Conservation (phyloP, 2,797 vertebrate genomes). For the Champsocephalus esox region DNA sequence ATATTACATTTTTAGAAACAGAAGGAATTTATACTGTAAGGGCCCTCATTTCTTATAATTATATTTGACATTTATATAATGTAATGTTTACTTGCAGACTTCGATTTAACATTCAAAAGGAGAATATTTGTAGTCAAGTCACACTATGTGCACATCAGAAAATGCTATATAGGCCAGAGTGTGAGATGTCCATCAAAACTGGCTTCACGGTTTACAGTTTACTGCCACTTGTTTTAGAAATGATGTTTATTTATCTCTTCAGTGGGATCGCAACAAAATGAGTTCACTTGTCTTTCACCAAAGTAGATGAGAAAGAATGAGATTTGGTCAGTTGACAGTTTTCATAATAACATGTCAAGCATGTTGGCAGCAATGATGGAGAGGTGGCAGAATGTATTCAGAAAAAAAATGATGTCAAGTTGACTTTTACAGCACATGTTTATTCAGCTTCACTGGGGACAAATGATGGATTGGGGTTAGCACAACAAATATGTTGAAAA, state of each 20-base stretch:
- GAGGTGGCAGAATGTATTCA: slow-evolving; percentile 5
- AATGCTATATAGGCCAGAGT: background rate
- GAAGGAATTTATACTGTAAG: background rate
- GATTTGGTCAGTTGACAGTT: slow-evolving; percentile 21
- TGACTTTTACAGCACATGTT: slow-evolving; percentile 3
- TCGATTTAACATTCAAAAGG: too few relatives aligned
- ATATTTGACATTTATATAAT: background rate
- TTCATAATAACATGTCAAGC: slow-evolving; percentile 27
- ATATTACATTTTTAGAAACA: background rate
- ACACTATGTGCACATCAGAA: background rate
- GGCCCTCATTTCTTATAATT: background rate
- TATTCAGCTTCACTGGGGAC: slow-evolving; percentile 2
- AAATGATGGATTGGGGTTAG: slow-evolving; percentile 3
- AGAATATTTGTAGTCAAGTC: too few relatives aligned
- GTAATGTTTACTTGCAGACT: background rate
- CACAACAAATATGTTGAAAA: slow-evolving; percentile 14
- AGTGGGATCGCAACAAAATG: slow-evolving; percentile 2
- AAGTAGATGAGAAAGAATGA: background rate
- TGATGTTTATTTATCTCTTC: background rate
- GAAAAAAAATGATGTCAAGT: slow-evolving; percentile 11
- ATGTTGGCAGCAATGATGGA: slow-evolving; percentile 1
- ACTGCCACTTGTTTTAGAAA: slow-evolving; percentile 13
- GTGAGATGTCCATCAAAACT: background rate
- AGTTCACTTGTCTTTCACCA: slow-evolving; percentile 7
- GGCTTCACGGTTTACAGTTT: background rate